phyloP scores from a whole-genome alignment of 2,888 invertebrate species.

The Gibbula magus region DNA sequence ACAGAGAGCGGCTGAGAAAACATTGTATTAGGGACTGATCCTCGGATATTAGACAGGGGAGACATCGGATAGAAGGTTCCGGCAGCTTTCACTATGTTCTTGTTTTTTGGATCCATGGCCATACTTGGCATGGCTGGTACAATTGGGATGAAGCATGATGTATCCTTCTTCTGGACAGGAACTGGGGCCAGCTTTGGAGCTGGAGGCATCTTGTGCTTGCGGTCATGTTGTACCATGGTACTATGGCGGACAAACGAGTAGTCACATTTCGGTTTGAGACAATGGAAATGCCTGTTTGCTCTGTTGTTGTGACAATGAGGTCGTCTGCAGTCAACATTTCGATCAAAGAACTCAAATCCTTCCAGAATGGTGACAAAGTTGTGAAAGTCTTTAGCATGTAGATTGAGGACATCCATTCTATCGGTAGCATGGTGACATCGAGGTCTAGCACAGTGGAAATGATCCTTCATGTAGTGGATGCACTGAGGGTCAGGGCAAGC shows the following conservation, averaged over 20 bases:
- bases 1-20: background rate
- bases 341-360: conserved; percentile 90
- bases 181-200: conserved; percentile 39
- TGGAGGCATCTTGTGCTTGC: conserved; percentile 78
- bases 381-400: conserved; percentile 91
- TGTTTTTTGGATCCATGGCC: conserved; percentile 29
- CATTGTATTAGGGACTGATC: background rate
- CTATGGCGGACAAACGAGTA: conserved; percentile 85
- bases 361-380: conserved; percentile 87
- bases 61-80: conserved; percentile 93
- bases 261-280: conserved; percentile 82
- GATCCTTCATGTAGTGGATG: conserved; percentile 82
- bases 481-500: conserved; percentile 85
- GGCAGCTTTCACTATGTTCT: conserved; percentile 89
- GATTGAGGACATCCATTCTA: conserved; percentile 84
- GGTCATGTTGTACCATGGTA: conserved; percentile 84
- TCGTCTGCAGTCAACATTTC: conserved; percentile 83
- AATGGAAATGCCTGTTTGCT: conserved; percentile 86
- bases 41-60: conserved; percentile 50
- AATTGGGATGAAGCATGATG: conserved; percentile 36
- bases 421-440: conserved; percentile 90
- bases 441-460: conserved; percentile 90
- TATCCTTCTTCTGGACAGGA: conserved; percentile 27
- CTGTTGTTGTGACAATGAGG: conserved; percentile 82
- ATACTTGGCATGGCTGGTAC: conserved; percentile 25